Evolutionary conservation across 2,797 vertebrate genomes (phyloP).

Genomic region (Crypturellus tataupa): DNA sequence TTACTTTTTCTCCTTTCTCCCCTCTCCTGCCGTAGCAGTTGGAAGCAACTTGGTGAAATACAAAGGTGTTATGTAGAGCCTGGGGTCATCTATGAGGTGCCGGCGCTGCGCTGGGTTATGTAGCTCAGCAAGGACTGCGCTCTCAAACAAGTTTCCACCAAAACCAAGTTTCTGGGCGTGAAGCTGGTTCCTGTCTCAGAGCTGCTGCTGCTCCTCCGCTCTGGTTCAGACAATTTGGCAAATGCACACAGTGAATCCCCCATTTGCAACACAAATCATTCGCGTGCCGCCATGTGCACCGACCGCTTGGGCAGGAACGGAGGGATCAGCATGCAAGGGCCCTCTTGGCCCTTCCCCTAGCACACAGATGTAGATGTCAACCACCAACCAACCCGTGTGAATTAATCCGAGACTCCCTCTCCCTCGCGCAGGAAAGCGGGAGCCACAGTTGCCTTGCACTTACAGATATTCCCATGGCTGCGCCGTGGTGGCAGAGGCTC

Average conservation of each 20-base stretch:
- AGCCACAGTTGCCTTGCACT: background rate
- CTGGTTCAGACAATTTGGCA: background rate
- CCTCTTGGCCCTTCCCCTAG: background rate
- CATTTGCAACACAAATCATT: background rate
- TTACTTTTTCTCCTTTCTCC: background rate
- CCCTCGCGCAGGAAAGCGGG: background rate
- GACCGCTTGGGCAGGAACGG: background rate
- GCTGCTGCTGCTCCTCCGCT: background rate
- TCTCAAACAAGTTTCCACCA: background rate
- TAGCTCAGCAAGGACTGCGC: background rate
- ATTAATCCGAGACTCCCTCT: background rate
- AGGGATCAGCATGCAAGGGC: background rate
- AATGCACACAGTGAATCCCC: background rate
- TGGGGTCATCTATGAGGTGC: background rate
- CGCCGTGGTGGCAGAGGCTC: background rate
- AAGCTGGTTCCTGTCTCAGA: background rate
- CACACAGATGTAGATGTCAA: background rate
- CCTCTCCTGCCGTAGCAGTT: background rate
- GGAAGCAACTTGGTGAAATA: background rate
- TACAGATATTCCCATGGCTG: background rate
- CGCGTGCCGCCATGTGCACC: background rate
- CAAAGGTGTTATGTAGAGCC: background rate
- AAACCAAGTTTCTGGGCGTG: background rate
- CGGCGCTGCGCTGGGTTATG: background rate
- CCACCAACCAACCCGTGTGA: background rate